phyloP scores from a whole-genome alignment of 1,140 invertebrate species.

The Drosophila watanabei region DNA sequence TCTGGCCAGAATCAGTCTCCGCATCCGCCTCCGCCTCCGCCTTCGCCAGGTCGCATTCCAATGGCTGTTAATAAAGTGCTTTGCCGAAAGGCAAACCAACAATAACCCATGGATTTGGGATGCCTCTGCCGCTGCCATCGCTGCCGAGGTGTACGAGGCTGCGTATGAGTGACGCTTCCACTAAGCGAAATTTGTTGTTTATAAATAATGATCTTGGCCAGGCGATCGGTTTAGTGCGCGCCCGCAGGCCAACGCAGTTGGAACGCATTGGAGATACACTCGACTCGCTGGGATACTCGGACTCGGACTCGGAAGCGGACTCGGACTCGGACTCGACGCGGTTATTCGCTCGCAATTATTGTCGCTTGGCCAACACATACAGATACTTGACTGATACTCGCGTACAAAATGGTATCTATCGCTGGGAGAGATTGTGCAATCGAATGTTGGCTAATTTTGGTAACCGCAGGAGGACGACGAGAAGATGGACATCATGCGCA shows the following conservation, averaged over 20 bases:
- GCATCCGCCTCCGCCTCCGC: constrained; percentile 24
- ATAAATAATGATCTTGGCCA: constrained; percentile 83
- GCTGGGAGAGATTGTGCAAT: constrained; percentile 37
- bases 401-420: constrained; percentile 63
- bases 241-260: constrained; percentile 75
- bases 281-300: constrained; percentile 22
- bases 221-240: constrained; percentile 79
- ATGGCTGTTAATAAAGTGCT: constrained; percentile 71
- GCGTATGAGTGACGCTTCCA: constrained; percentile 70
- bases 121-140: constrained; percentile 21
- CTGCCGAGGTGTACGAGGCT: constrained; percentile 31
- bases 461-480: constrained; percentile 88
- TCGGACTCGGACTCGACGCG: neutral
- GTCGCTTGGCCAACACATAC: constrained; percentile 40
- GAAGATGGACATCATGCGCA: constrained; percentile 94
- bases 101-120: constrained; percentile 69
- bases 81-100: constrained; percentile 70
- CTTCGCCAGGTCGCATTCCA: constrained; percentile 66
- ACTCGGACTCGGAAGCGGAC: constrained; percentile 5
- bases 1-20: constrained; percentile 68
- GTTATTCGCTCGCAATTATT: constrained; percentile 28
- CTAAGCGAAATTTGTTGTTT: constrained; percentile 78
- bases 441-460: constrained; percentile 16
- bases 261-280: constrained; percentile 52
- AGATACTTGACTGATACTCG: constrained; percentile 29